Percentiles rank a stretch among this genome's conserved stretches.
These are phyloP conservation scores for Malaclemys terrapin DNA, from an alignment of 2,113 vertebrate species.

Conservation along the genomic window DNA sequence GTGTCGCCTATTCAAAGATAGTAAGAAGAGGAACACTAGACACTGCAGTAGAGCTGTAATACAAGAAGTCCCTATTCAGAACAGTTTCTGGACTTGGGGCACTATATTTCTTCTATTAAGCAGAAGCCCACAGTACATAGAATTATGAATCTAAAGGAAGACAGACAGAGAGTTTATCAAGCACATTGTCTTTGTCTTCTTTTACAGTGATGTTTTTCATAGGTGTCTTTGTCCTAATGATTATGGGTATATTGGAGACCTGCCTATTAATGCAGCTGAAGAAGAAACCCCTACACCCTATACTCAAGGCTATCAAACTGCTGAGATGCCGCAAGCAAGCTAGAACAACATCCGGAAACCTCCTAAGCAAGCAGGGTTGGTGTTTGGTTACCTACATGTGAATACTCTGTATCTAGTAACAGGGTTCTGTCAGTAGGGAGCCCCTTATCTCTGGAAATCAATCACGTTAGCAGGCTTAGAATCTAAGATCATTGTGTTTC, in stretches of 20 bases:
- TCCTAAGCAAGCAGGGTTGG: fast-evolving
- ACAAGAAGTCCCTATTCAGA: neutral
- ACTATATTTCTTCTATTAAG: neutral
- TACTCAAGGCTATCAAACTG: neutral
- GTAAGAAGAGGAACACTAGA: neutral
- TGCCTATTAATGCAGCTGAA: conserved; percentile 75
- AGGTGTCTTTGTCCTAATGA: conserved; percentile 77
- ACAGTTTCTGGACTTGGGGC: neutral
- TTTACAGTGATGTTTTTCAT: conserved; percentile 77
- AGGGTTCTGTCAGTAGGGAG: neutral
- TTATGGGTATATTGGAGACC: conserved; percentile 79
- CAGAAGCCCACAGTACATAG: neutral
- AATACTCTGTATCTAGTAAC: neutral
- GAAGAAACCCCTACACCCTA: neutral
- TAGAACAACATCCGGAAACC: neutral
- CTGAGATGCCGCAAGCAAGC: neutral
- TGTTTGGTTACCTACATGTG: neutral
- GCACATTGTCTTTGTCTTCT: neutral
- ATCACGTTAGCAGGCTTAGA: neutral
- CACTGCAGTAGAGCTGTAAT: neutral
- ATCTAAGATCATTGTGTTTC: neutral
- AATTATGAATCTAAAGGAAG: neutral
- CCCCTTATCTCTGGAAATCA: neutral
- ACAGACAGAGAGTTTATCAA: neutral
- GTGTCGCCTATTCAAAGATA: fast-evolving